Evolutionary conservation across 2,888 invertebrate genomes (phyloP), one percentile per base, ranked within the genome.

Genomic region (Mimas tiliae): DNA sequence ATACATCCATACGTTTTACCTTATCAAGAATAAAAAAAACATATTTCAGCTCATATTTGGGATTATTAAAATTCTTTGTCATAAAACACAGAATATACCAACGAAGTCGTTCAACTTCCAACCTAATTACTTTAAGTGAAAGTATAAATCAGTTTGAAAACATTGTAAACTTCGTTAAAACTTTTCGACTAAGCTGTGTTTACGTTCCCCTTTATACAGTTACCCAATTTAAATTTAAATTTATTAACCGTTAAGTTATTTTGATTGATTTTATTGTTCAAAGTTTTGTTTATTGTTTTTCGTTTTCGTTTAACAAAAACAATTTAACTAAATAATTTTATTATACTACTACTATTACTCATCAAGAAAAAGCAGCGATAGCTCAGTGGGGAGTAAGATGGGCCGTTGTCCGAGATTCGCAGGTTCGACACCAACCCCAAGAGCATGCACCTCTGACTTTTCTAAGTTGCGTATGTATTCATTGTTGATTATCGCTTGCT

Each of bases 171-270:
- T 55, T 58, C 65, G 65, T 65, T 65, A 65, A 58, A 65, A 65
- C 48, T 65, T 65, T 21, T 19, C 47, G 48, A 50, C 47, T 58
- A 58, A 48, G 12, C 58, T 48, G 9, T 47, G 65, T 65, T 64
- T 65, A 65, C 65, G 55, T 19, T 52, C 53, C 19, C 65, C 55
- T 58, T 65, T 55, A 58, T 65, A 65, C 58, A 58, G 58, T 55
- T 34, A 34, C 48, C 67, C 58, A 52, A 62, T 67, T 62, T 67
- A 55, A 62, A 62, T 52, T 65, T 63, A 63, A 62, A 65, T 63
- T 67, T 52, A 62, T 67, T 64, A 62, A 33, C 63, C 38, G 55
- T 63, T 68, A 65, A 64, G 53, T 64, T 58, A 48, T 58, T 64
- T 19, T 58, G 65, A 63, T 63, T 63, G 63, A 63, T 62, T 66